Conservation (phyloP, 2,797 vertebrate genomes). For the Hydrophis major region DNA sequence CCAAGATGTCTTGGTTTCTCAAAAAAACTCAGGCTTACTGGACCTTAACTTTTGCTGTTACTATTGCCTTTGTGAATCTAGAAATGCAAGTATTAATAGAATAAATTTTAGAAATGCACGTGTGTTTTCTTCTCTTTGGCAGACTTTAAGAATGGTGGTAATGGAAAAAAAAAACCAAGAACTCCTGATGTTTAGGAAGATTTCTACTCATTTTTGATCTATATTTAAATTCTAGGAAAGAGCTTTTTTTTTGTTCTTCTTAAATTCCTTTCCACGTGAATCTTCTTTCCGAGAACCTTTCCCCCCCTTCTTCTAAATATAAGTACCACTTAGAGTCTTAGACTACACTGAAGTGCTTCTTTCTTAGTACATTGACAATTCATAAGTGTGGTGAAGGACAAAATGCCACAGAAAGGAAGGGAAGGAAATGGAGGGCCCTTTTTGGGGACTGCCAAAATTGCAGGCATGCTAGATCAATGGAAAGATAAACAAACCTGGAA, state of each 20-base stretch:
- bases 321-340: not conserved
- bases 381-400: not conserved
- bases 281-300: not conserved
- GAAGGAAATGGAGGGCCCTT: not conserved
- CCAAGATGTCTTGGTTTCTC: not conserved
- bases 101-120: not conserved
- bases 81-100: slow-evolving; percentile 20
- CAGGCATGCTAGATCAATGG: slow-evolving; percentile 72
- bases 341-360: not conserved
- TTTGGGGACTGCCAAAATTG: not conserved
- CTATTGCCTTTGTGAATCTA: not conserved
- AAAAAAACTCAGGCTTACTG: not conserved
- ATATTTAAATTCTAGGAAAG: slow-evolving; percentile 50
- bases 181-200: not conserved
- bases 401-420: not conserved
- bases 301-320: not conserved
- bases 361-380: not conserved
- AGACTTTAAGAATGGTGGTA: not conserved
- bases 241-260: slow-evolving; percentile 25
- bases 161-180: slow-evolving; percentile 15
- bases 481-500: slow-evolving; percentile 72
- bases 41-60: not conserved
- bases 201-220: slow-evolving; percentile 33
- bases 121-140: not conserved
- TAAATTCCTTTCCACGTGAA: slow-evolving; percentile 43